Conservation (phyloP, 2,797 vertebrate genomes). For the Selene dorsalis region DNA sequence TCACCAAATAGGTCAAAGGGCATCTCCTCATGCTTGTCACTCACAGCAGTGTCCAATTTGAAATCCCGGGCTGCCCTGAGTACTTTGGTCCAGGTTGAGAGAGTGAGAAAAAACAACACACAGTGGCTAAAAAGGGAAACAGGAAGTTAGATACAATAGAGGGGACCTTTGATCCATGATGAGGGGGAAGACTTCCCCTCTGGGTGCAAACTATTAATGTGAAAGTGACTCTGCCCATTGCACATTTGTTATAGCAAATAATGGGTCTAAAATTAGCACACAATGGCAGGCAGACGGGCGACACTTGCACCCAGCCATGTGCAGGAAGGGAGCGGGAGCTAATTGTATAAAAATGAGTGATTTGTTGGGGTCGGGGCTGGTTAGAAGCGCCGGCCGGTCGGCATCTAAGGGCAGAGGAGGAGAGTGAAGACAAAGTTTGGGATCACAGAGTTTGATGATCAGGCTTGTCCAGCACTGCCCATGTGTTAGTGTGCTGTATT, state of each 20-base stretch:
- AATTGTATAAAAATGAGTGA: constrained; percentile 88
- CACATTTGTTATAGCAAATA: constrained; percentile 87
- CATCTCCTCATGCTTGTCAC: constrained; percentile 76
- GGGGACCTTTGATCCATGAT: constrained; percentile 92
- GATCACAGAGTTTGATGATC: constrained; percentile 39
- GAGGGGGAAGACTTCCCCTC: constrained; percentile 84
- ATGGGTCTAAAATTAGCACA: constrained; percentile 97
- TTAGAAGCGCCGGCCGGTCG: constrained; percentile 72
- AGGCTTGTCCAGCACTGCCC: constrained; percentile 36
- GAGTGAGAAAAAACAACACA: constrained; percentile 84
- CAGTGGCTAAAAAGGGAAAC: constrained; percentile 90
- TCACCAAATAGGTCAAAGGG: constrained; percentile 70
- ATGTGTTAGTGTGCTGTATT: not conserved
- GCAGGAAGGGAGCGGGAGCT: constrained; percentile 86
- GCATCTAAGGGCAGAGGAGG: constrained; percentile 57
- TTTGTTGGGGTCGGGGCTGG: constrained; percentile 79
- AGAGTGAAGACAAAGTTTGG: constrained; percentile 36
- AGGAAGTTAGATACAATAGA: constrained; percentile 96
- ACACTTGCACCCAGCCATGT: constrained; percentile 83
- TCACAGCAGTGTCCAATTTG: constrained; percentile 68
- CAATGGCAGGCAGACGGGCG: constrained; percentile 90
- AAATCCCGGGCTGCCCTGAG: constrained; percentile 34
- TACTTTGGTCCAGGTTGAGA: constrained; percentile 57
- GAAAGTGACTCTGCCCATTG: constrained; percentile 88
- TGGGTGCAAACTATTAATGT: constrained; percentile 86